These are phyloP conservation scores for Chelonus formosanus DNA, from an alignment of 2,888 invertebrate species.

Conservation along the genomic window DNA sequence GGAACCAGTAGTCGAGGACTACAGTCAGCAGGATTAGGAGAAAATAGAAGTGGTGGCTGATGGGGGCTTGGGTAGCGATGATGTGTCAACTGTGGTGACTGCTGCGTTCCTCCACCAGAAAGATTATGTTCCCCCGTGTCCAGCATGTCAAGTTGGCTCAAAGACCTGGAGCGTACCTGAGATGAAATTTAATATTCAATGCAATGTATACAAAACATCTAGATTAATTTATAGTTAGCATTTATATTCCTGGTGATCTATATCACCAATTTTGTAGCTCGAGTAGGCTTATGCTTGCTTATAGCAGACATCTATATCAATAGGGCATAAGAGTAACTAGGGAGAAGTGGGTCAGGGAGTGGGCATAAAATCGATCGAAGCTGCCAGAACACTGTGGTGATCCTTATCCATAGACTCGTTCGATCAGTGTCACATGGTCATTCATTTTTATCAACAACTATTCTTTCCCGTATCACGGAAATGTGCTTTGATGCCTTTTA, in stretches of 20 bases:
- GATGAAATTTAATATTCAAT: constrained; percentile 16
- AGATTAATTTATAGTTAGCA: background rate
- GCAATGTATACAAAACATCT: background rate
- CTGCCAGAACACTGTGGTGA: constrained; percentile 9
- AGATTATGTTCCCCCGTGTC: constrained; percentile 59
- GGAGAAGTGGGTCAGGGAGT: constrained; percentile 32
- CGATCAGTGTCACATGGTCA: constrained; percentile 11
- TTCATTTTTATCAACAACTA: background rate
- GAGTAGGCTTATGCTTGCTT: constrained; percentile 8
- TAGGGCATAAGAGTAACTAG: constrained; percentile 19
- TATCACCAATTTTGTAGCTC: background rate
- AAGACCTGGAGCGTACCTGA: constrained; percentile 77
- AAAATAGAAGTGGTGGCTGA: constrained; percentile 64
- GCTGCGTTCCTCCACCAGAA: constrained; percentile 54
- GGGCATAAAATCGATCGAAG: constrained; percentile 31
- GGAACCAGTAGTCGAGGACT: constrained; percentile 67
- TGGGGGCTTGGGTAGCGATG: constrained; percentile 57
- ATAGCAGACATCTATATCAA: constrained; percentile 9
- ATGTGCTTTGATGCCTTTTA: too few species aligned
- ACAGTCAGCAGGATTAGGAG: constrained; percentile 62
- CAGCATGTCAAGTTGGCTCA: constrained; percentile 74
- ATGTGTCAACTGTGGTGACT: constrained; percentile 46
- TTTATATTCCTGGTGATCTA: background rate
- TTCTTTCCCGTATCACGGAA: background rate
- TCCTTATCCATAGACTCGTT: constrained; percentile 21